These are phyloP conservation scores for Datnioides undecimradiatus DNA, from an alignment of 2,113 vertebrate species.

Conservation along the genomic window DNA sequence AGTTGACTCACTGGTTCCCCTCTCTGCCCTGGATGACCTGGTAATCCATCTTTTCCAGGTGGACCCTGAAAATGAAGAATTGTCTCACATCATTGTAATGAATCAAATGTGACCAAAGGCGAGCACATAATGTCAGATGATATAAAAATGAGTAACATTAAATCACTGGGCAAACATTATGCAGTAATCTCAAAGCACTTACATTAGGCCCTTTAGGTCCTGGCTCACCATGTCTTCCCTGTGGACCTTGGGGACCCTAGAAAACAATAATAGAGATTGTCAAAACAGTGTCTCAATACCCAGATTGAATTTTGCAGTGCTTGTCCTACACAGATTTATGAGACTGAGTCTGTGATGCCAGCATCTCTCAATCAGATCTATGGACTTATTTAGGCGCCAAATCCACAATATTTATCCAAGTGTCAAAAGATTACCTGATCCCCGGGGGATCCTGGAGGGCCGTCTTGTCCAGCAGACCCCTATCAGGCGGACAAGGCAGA, in stretches of 20 bases:
- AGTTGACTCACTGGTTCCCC: slow-evolving; percentile 88
- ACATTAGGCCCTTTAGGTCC: slow-evolving; percentile 91
- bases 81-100: slow-evolving; percentile 17
- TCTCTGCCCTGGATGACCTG: slow-evolving; percentile 92
- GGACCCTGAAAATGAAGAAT: slow-evolving; percentile 82
- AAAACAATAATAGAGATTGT: slow-evolving; percentile 45
- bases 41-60: slow-evolving; percentile 90
- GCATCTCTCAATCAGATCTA: background rate
- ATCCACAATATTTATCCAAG: background rate
- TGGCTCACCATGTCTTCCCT: slow-evolving; percentile 88
- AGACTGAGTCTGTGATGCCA: slow-evolving; percentile 3
- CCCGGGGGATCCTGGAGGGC: slow-evolving; percentile 86
- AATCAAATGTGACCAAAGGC: background rate
- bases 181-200: slow-evolving; percentile 69
- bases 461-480: slow-evolving; percentile 90
- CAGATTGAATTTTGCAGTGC: background rate
- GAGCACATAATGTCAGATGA: background rate
- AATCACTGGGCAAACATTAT: background rate
- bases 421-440: slow-evolving; percentile 84
- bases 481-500: slow-evolving; percentile 58
- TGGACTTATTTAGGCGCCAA: background rate
- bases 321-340: slow-evolving; percentile 22
- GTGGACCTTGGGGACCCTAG: slow-evolving; percentile 90
- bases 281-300: background rate
- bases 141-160: background rate